Evolutionary conservation across 2,113 vertebrate species (phyloP), one percentile per base, ranked within the genome.

Genomic region (Corythaixoides concolor): DNA sequence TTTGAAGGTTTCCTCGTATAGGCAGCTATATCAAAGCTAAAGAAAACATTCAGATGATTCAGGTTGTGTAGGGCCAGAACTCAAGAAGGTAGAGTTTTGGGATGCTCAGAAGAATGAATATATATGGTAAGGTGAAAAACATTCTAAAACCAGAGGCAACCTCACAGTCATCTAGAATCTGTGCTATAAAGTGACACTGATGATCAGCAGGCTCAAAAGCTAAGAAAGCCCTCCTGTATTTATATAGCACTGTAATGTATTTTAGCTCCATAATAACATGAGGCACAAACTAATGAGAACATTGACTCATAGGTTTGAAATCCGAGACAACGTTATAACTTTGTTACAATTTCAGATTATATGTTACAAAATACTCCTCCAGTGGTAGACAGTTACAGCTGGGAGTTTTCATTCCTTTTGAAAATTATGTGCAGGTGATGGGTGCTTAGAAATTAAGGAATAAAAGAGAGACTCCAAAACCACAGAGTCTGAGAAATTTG

Each of bases 161-260:
- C 37, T 78, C 43, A 43, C 1, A 24, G 21, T 66, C 28, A 33
- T 41, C 18, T 45, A 32, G 20, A 60, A 55, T 80, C 82, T 90
- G 30, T 73, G 17, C 35, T 66, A 6, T 16, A 47, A 77, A 76
- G 67, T 69, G 88, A 66, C 50, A 53, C 53, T 79, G 50, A 91
- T 43, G 82, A 88, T 87, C 63, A 94, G 87, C 77, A 95, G 75
- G 47, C 85, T 88, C 75, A 59, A 92, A 66, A 63, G 43, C 82
- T 88, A 58, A 90, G 73, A 63, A 74, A 69, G 39, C 41, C n/a
- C 41, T 63, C 19, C 10, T 24, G 22, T 33, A 75, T 94, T 95
- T 92, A 24, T 52, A 53, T 26, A 49, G 70, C 28, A 19, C 33
- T 53, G 39, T 60, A 76, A 72, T 82, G 53, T 76, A 53, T 85